Conservation (phyloP, 2,113 vertebrate genomes). For the Catharus minimus region DNA sequence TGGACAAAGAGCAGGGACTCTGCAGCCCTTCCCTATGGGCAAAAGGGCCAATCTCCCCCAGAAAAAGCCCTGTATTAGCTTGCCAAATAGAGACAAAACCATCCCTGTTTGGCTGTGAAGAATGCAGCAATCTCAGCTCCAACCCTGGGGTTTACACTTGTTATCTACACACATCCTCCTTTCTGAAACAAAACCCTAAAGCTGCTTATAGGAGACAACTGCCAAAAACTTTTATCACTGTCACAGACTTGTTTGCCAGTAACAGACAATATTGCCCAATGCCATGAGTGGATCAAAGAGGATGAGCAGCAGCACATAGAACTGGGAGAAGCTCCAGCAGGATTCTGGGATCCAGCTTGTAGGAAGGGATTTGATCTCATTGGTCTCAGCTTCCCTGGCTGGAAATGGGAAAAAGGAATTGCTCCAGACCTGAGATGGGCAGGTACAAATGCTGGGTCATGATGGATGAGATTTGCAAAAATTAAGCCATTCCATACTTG, state of each 20-base stretch:
- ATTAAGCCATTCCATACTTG: background rate
- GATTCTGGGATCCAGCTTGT: background rate
- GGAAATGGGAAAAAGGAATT: background rate
- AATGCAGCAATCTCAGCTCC: background rate
- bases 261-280: background rate
- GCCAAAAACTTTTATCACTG: background rate
- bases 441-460: background rate
- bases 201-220: background rate
- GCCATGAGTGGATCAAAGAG: background rate
- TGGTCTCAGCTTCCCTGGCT: background rate
- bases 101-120: background rate
- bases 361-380: background rate
- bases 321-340: background rate
- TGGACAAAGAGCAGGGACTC: accelerated
- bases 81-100: background rate
- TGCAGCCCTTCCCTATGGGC: background rate
- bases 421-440: accelerated
- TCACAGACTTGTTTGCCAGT: background rate
- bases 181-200: slow-evolving; percentile 4
- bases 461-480: background rate
- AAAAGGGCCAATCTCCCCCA: background rate
- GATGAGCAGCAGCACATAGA: accelerated
- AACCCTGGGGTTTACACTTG: background rate
- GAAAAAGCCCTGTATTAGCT: background rate
- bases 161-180: background rate